A percentile compares a stretch with the other conserved stretches of the same genome.
These are phyloP conservation scores for Sminthurides bifidus DNA, from an alignment of 1,140 invertebrate species.

Conservation along the genomic window DNA sequence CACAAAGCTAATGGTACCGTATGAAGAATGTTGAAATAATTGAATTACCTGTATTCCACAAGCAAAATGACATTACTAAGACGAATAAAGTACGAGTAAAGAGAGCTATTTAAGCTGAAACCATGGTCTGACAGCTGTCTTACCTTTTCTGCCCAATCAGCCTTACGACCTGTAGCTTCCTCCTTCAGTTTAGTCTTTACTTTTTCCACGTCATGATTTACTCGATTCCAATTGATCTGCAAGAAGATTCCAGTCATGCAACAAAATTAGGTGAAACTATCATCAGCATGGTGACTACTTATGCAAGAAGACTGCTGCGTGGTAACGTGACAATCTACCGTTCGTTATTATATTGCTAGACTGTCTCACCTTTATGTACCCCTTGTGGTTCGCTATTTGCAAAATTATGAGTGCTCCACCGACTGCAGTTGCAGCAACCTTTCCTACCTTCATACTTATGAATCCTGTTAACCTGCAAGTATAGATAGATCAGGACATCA, in stretches of 20 bases:
- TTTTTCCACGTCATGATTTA: conserved; percentile 67
- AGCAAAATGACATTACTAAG: neutral
- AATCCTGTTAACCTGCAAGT: conserved; percentile 68
- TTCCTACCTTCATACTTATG: conserved; percentile 79
- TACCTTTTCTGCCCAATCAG: conserved; percentile 65
- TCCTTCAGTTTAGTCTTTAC: conserved; percentile 65
- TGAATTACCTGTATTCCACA: neutral
- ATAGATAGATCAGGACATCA: neutral
- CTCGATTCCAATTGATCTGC: conserved; percentile 69
- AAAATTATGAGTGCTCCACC: conserved; percentile 77
- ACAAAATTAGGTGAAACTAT: too few species aligned
- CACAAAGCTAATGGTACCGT: neutral
- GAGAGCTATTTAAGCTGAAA: too few species aligned
- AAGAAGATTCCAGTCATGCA: too few species aligned
- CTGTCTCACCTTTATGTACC: conserved; percentile 58
- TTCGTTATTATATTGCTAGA: too few species aligned
- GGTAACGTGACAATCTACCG: too few species aligned
- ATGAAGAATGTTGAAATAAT: neutral
- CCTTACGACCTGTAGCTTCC: conserved; percentile 54
- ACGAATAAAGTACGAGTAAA: neutral
- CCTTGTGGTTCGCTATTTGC: conserved; percentile 78
- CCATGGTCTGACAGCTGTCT: conserved; percentile 17
- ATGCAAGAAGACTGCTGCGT: too few species aligned
- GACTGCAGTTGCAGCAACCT: conserved; percentile 71
- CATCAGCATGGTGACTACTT: too few species aligned